These are phyloP conservation scores for Microcaecilia unicolor DNA, from an alignment of 2,797 vertebrate species.

Conservation along the genomic window DNA sequence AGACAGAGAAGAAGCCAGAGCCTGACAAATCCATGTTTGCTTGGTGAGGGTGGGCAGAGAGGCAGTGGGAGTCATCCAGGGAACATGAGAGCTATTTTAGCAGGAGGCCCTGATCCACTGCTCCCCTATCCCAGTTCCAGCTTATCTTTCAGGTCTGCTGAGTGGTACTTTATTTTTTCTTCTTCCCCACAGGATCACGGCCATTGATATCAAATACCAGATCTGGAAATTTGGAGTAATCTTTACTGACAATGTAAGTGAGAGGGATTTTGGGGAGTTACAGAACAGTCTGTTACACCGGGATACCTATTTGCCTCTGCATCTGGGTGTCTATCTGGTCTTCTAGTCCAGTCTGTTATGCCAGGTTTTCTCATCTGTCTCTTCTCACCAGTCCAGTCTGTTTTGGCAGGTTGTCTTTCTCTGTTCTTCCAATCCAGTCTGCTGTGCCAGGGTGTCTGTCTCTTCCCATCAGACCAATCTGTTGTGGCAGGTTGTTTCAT, in stretches of 20 bases:
- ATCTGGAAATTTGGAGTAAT: constrained; percentile 93
- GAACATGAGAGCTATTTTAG: constrained; percentile 11
- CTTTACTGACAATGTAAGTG: constrained; percentile 86
- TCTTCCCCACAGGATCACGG: constrained; percentile 62
- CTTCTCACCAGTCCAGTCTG: too few species aligned
- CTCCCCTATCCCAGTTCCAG: not conserved
- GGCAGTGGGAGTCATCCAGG: not conserved
- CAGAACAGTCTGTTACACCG: too few species aligned
- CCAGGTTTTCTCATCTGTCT: too few species aligned
- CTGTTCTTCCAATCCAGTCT: too few species aligned
- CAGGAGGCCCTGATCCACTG: not conserved
- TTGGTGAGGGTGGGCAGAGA: constrained; percentile 50
- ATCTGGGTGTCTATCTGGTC: not conserved
- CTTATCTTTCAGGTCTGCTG: too few species aligned
- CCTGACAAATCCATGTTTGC: constrained; percentile 74
- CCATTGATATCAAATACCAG: constrained; percentile 89
- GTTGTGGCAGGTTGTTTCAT: too few species aligned
- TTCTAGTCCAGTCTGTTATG: not conserved
- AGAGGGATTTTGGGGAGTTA: rapidly evolving
- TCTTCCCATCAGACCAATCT: not conserved
- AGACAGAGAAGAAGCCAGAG: constrained; percentile 68
- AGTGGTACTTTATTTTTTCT: too few species aligned
- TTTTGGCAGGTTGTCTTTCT: too few species aligned
- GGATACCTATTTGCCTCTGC: not conserved
- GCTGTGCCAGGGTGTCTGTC: too few species aligned